Evolutionary conservation across 2,113 vertebrate genomes (phyloP).

Genomic region (Sander vitreus): DNA sequence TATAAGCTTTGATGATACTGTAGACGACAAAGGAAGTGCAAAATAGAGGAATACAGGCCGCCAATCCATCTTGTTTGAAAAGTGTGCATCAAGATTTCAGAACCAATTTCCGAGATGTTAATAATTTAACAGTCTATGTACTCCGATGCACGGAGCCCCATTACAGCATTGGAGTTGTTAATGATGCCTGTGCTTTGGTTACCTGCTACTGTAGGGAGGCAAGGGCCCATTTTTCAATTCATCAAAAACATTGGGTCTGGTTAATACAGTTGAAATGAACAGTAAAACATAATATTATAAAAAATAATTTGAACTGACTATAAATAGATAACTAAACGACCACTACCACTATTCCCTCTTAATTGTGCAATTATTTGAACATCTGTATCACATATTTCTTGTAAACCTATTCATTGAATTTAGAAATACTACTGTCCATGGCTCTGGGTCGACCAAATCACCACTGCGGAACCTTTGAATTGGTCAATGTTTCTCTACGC

Average conservation of each 20-base stretch:
- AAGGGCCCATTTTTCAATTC: background rate
- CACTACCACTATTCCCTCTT: background rate
- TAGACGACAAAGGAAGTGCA: constrained; percentile 63
- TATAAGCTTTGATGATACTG: constrained; percentile 57
- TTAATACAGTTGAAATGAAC: background rate
- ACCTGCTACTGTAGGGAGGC: background rate
- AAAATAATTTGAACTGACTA: background rate
- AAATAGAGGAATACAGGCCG: background rate
- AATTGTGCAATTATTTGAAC: background rate
- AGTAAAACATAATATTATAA: background rate
- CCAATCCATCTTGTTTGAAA: background rate
- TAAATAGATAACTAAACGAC: background rate
- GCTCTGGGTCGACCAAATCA: background rate
- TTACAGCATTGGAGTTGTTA: background rate
- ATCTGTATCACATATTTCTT: background rate
- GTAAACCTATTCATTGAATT: background rate
- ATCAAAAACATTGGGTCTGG: background rate
- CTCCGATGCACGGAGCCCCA: background rate
- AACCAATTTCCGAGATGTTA: background rate
- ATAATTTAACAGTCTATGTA: background rate
- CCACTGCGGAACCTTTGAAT: constrained; percentile 17
- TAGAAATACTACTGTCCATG: background rate
- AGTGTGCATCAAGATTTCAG: background rate
- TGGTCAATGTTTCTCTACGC: constrained; percentile 43
- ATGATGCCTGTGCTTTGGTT: background rate